Percentiles rank a stretch among this genome's conserved stretches.
Evolutionary conservation across 2,888 invertebrate species (phyloP).

Genomic region (Dusona sp.): DNA sequence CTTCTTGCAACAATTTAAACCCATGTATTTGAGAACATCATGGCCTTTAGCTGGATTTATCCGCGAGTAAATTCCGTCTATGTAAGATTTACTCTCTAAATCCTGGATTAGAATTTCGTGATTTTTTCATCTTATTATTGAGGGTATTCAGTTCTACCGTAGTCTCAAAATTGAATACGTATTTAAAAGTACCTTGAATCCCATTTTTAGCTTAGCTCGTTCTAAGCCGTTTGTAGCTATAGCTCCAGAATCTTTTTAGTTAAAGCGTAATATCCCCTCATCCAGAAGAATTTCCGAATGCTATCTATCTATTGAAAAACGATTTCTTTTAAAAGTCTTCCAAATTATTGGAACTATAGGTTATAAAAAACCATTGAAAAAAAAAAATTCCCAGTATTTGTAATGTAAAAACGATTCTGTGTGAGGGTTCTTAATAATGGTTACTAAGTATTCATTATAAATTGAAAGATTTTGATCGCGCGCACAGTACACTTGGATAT

Average conservation of each 20-base stretch:
- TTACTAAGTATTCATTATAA: too few species aligned
- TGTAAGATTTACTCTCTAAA: constrained; percentile 10
- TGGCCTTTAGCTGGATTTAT: neutral
- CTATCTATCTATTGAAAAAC: neutral
- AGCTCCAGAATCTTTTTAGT: neutral
- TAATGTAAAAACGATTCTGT: too few species aligned
- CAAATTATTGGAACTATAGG: neutral
- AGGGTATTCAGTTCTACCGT: neutral
- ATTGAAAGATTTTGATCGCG: too few species aligned
- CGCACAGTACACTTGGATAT: too few species aligned
- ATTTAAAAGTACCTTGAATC: neutral
- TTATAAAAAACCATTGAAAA: neutral
- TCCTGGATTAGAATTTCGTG: constrained; percentile 25
- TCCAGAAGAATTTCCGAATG: neutral
- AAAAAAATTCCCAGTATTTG: too few species aligned
- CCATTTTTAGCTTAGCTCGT: neutral
- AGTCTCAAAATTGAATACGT: neutral
- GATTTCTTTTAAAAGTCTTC: neutral
- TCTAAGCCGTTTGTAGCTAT: neutral
- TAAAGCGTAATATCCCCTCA: neutral
- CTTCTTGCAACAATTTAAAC: neutral
- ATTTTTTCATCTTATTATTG: neutral
- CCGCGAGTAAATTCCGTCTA: neutral
- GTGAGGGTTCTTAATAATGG: too few species aligned
- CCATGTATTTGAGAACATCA: neutral